Base-by-base conservation (phyloP, 2,888 invertebrate species). In the Spisula subtruncata region DNA sequence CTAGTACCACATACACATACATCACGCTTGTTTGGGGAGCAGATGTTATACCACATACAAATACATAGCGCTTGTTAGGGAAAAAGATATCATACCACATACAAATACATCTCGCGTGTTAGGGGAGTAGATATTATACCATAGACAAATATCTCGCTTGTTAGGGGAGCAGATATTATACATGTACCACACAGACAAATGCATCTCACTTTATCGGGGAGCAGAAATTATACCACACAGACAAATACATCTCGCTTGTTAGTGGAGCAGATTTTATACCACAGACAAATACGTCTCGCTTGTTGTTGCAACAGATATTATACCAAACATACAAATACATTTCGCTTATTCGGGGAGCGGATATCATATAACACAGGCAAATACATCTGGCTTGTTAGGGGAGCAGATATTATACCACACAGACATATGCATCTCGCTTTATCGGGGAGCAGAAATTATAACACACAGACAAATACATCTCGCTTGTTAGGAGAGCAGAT, bases 171-270 rank as follows among this genome's bases (percentile, higher is more conserved):
- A 75, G 75, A 75, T 75, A 75, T 18, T 75, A 14, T 75, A 35
- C 75, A n/a, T n/a, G n/a, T n/a, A n/a, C n/a, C n/a, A n/a, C 32
- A 35, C 32, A 75, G 29, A 35, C 75, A 25, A 75, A 75, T 75
- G 35, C 25, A 75, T 35, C 18, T 2, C 41, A 8, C 41, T 41
- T 41, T 2, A n/a, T n/a, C 41, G 4, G 32, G 10, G 10, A 32
- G 75, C 75, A 75, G 75, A 75, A 35, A 75, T 18, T 75, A 14
- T 75, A 35, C 75, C 32, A 35, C 32, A 75, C n/a, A n/a, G 29
- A 35, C 75, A 25, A 75, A 75, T 75, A 75, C 25, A 75, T 35
- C 18, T 2, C 41, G 41, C 41, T 41, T 41, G 41, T 35, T 35
- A 8, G 4, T 18, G 10, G 10, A 32, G 75, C 75, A 75, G 75